Conservation (phyloP, 2,797 vertebrate species). For the Ctenochaetus hawaiiensis region DNA sequence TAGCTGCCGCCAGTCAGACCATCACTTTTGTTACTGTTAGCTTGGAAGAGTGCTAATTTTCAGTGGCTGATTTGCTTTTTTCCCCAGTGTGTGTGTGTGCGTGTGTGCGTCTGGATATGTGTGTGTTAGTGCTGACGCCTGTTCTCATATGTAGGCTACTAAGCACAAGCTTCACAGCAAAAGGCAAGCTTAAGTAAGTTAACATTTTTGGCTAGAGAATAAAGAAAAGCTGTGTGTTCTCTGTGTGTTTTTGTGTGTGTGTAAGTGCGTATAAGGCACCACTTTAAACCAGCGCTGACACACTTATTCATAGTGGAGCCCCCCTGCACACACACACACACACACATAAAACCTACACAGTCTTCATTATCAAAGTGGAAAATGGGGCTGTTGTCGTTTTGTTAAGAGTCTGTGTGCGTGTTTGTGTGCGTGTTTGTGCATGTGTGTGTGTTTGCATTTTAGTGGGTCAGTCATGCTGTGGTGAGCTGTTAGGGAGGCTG, state of each 20-base stretch:
- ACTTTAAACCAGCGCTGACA: constrained; percentile 50
- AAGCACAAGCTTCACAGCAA: too few relatives aligned
- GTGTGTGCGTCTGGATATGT: constrained; percentile 21
- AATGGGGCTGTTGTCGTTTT: too few relatives aligned
- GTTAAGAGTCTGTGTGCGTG: too few relatives aligned
- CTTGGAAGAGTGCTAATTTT: constrained; percentile 40
- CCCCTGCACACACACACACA: constrained; percentile 23
- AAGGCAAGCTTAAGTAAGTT: too few relatives aligned
- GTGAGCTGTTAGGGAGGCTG: too few relatives aligned
- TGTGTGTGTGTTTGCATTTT: too few relatives aligned
- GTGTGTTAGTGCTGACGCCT: constrained; percentile 8
- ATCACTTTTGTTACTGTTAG: constrained; percentile 30
- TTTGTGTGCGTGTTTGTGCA: too few relatives aligned
- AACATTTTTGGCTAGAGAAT: not conserved
- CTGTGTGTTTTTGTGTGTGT: constrained; percentile 2
- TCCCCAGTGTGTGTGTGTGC: constrained; percentile 8
- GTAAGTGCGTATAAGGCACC: constrained; percentile 8
- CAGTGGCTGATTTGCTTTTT: constrained; percentile 23
- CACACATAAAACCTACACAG: too few relatives aligned
- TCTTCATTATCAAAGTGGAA: too few relatives aligned
- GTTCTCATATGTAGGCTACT: not conserved
- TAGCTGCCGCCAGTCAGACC: constrained; percentile 34
- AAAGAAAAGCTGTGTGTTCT: not conserved
- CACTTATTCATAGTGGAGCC: constrained; percentile 48
- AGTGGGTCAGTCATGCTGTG: too few relatives aligned